Evolutionary conservation across 1,140 invertebrate genomes (phyloP).

Genomic region (Dolichoris vasculosae): DNA sequence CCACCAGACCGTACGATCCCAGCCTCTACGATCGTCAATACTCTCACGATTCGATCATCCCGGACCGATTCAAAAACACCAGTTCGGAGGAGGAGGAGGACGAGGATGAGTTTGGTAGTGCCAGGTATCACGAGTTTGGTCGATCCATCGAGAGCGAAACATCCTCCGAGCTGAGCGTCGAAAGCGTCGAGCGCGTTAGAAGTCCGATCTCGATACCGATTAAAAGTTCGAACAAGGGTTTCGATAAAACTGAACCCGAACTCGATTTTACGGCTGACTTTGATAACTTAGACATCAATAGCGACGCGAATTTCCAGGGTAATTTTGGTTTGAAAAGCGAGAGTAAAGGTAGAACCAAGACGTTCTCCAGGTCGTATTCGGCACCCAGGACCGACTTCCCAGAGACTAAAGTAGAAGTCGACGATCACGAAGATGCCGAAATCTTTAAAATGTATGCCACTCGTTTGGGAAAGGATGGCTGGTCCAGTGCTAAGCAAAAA

Average conservation of each 20-base stretch:
- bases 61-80: not conserved
- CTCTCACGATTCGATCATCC: not conserved
- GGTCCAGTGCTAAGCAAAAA: slow-evolving; percentile 37
- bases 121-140: not conserved
- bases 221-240: not conserved
- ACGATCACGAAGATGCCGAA: slow-evolving; percentile 27
- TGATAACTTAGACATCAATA: slow-evolving; percentile 4
- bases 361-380: slow-evolving; percentile 69
- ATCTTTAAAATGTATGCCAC: slow-evolving; percentile 59
- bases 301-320: slow-evolving; percentile 4
- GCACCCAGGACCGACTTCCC: slow-evolving; percentile 73
- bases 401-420: slow-evolving; percentile 66
- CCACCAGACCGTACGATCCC: slow-evolving; percentile 40
- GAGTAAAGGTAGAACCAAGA: slow-evolving; percentile 8
- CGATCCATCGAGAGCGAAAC: not conserved
- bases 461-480: slow-evolving; percentile 3
- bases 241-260: not conserved
- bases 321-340: slow-evolving; percentile 41
- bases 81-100: slow-evolving; percentile 35
- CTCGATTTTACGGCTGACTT: slow-evolving; percentile 7
- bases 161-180: not conserved
- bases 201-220: not conserved
- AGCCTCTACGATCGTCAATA: slow-evolving; percentile 26
- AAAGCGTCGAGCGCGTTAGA: not conserved
- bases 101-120: slow-evolving; percentile 8